Conservation (phyloP, 2,888 invertebrate genomes). For the Caenorhabditis sp. region DNA sequence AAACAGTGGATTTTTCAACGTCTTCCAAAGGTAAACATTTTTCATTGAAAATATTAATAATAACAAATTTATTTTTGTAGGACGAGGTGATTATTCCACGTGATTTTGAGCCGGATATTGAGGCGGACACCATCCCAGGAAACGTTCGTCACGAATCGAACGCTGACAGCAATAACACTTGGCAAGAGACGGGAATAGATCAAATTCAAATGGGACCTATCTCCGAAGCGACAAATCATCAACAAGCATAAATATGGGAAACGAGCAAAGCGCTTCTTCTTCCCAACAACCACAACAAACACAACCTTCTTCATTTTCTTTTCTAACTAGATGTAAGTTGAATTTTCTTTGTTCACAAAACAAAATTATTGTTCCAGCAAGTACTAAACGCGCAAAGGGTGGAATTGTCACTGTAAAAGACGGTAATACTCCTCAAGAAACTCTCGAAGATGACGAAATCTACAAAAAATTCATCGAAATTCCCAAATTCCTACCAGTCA, state of each 20-base stretch:
- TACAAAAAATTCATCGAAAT: constrained; percentile 52
- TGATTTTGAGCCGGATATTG: constrained; percentile 58
- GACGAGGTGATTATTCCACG: constrained; percentile 54
- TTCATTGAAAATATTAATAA: not conserved
- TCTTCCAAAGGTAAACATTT: constrained; percentile 54
- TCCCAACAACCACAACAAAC: constrained; percentile 16
- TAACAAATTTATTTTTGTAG: constrained; percentile 25
- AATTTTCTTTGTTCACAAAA: too few species aligned
- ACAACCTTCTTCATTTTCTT: constrained; percentile 54
- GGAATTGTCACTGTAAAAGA: constrained; percentile 47
- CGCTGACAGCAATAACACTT: constrained; percentile 36
- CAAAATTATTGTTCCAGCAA: constrained; percentile 20
- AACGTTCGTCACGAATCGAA: constrained; percentile 36
- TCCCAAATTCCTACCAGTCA: constrained; percentile 56
- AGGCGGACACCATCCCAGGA: constrained; percentile 55
- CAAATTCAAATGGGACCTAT: constrained; percentile 50
- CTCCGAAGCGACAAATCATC: not conserved
- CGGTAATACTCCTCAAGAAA: constrained; percentile 40
- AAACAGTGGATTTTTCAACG: constrained; percentile 56
- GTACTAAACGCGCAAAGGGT: constrained; percentile 46
- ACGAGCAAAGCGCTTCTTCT: constrained; percentile 49
- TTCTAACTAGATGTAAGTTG: constrained; percentile 48
- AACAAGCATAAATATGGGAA: constrained; percentile 42
- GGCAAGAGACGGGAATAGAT: constrained; percentile 51
- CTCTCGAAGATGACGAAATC: constrained; percentile 46